Percentiles rank a stretch among this genome's conserved stretches.
phyloP scores from a whole-genome alignment of 2,888 invertebrate genomes.

The Phytoseiulus persimilis region DNA sequence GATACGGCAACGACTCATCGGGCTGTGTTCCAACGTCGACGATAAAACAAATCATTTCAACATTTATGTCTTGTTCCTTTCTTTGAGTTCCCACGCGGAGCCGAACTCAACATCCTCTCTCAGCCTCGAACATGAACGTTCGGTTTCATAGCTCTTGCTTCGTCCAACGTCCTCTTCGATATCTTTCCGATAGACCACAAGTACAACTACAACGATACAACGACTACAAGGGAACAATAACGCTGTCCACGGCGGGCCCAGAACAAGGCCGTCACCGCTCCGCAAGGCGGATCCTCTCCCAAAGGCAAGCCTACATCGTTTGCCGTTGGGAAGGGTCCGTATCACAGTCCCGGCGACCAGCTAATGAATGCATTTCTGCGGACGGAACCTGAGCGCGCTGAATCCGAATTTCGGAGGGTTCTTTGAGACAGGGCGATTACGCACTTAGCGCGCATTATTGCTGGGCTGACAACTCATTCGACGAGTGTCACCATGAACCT shows the following conservation, averaged over 20 bases:
- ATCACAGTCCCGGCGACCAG: too few relatives aligned
- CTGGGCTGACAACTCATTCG: too few relatives aligned
- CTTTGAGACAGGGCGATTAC: too few relatives aligned
- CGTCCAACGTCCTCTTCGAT: background rate
- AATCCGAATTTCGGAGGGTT: too few relatives aligned
- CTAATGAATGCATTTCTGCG: too few relatives aligned
- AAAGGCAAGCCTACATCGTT: background rate
- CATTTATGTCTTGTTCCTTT: background rate
- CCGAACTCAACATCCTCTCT: background rate
- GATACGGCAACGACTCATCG: background rate
- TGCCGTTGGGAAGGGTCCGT: too few relatives aligned
- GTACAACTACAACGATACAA: background rate
- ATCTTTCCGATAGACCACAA: background rate
- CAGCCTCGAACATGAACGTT: background rate
- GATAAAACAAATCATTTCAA: background rate
- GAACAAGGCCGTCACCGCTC: background rate
- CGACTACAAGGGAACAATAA: background rate
- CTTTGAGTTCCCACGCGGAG: background rate
- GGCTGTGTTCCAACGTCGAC: background rate
- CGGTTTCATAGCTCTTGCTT: background rate
- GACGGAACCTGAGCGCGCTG: too few relatives aligned
- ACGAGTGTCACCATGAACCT: too few relatives aligned
- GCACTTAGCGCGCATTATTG: too few relatives aligned
- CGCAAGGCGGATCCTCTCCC: background rate
- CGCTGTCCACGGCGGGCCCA: background rate